phyloP scores from a whole-genome alignment of 2,797 vertebrate genomes.

The Phataginus tetradactyla region DNA sequence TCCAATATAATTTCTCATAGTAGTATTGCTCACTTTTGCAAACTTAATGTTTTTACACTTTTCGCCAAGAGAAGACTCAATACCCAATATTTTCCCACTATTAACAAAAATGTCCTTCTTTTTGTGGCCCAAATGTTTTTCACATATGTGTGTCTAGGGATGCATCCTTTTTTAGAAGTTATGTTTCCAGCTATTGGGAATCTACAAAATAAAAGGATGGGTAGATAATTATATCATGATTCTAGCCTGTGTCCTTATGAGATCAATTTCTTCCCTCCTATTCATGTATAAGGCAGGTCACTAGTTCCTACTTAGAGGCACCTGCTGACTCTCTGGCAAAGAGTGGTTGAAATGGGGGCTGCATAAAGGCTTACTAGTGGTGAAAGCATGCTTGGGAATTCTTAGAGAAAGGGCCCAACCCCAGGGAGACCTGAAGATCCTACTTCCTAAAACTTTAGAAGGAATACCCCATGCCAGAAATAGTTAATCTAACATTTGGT shows the following conservation, averaged over 20 bases:
- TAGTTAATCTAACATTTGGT: not conserved
- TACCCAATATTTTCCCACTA: not conserved
- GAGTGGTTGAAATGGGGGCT: not conserved
- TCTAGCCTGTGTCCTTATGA: not conserved
- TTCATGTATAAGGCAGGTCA: not conserved
- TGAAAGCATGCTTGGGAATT: not conserved
- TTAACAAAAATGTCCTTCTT: constrained; percentile 1
- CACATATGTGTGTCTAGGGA: not conserved
- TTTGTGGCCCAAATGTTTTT: not conserved
- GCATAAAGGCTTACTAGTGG: not conserved
- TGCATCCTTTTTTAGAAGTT: not conserved
- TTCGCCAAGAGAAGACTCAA: not conserved
- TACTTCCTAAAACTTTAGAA: not conserved
- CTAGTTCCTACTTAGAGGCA: not conserved
- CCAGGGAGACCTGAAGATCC: not conserved
- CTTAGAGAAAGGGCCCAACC: not conserved
- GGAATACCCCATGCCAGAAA: constrained; percentile 10
- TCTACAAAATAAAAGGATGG: not conserved
- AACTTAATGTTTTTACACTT: not conserved
- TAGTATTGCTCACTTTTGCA: not conserved
- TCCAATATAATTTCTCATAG: not conserved
- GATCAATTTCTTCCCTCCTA: not conserved
- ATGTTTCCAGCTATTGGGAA: not conserved
- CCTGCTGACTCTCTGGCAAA: not conserved
- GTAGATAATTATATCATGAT: not conserved